These are phyloP conservation scores for Chiridota heheva DNA, from an alignment of 35 echinoderm and acorn worm species.

Conservation along the genomic window DNA sequence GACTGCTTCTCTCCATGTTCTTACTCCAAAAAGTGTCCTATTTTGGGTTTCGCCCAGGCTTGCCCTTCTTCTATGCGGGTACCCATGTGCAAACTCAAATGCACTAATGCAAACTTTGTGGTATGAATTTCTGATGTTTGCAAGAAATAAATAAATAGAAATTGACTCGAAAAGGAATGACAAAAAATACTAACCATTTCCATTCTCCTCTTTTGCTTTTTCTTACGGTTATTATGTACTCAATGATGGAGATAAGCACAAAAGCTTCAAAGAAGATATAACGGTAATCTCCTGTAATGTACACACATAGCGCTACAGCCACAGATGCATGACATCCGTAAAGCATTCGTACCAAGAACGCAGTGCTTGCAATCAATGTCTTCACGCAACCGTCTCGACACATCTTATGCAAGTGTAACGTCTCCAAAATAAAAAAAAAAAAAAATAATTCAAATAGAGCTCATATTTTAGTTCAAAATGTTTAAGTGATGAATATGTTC, in stretches of 20 bases:
- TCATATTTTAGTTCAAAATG: too few relatives aligned
- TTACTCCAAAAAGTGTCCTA: too few relatives aligned
- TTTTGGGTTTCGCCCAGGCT: too few relatives aligned
- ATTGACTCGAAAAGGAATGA: background rate
- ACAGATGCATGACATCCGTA: constrained; percentile 20
- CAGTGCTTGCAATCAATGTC: constrained; percentile 13
- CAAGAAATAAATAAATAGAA: background rate
- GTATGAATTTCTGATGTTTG: too few relatives aligned
- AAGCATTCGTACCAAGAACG: constrained; percentile 18
- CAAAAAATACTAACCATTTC: constrained; percentile 34
- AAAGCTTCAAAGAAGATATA: constrained; percentile 16
- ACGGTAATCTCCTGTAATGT: background rate
- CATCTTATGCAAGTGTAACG: too few relatives aligned
- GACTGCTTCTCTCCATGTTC: too few relatives aligned
- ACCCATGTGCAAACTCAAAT: too few relatives aligned
- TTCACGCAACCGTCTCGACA: background rate
- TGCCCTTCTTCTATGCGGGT: too few relatives aligned
- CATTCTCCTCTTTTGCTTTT: constrained; percentile 54
- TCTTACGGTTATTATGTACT: constrained; percentile 30
- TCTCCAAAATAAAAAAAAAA: too few relatives aligned
- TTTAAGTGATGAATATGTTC: too few relatives aligned
- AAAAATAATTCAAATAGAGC: too few relatives aligned
- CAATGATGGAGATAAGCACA: background rate
- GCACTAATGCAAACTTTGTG: too few relatives aligned
- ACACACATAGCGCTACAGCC: background rate